These are phyloP conservation scores for Eulacestoma nigropectus DNA, from an alignment of 2,113 vertebrate genomes.

Conservation along the genomic window DNA sequence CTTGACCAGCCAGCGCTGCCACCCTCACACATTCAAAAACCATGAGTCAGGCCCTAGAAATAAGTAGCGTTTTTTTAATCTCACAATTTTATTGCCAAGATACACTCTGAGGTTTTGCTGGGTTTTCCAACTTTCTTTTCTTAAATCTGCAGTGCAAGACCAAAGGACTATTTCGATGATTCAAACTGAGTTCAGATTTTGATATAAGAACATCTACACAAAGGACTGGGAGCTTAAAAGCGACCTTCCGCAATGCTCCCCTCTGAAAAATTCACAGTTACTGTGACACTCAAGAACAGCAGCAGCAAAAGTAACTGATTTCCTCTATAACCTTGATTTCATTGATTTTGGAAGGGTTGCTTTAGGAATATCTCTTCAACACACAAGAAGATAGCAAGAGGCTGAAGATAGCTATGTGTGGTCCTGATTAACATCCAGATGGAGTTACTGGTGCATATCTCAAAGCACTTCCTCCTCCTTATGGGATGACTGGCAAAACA, in stretches of 20 bases:
- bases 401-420: background rate
- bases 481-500: background rate
- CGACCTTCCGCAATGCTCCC: rapidly evolving
- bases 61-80: constrained; percentile 23
- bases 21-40: constrained; percentile 46
- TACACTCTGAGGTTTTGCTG: background rate
- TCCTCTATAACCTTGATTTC: background rate
- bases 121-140: background rate
- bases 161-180: background rate
- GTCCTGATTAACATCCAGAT: background rate
- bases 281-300: background rate
- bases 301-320: background rate
- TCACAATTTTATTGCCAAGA: constrained; percentile 3
- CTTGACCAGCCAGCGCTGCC: background rate
- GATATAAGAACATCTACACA: background rate
- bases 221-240: background rate
- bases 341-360: background rate
- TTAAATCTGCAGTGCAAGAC: background rate
- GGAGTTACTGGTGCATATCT: background rate
- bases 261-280: background rate
- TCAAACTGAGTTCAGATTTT: background rate
- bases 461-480: background rate
- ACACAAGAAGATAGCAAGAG: background rate
- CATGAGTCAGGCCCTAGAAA: constrained; percentile 36
- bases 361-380: background rate